Evolutionary conservation across 2,797 vertebrate species (phyloP).

Genomic region (Cossypha caffra): DNA sequence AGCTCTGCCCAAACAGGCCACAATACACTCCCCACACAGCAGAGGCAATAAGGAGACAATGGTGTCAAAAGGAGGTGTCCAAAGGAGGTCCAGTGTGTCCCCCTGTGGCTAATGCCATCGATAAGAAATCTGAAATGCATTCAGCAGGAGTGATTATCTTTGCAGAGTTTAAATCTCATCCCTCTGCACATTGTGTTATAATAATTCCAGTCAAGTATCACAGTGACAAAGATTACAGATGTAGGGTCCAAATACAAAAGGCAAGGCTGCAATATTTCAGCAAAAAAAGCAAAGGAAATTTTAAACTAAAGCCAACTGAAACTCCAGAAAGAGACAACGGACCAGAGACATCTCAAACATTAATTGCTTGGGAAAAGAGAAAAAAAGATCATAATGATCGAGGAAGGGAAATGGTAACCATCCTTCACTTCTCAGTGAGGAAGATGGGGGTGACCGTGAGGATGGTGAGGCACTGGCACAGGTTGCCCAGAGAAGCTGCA

Average conservation of each 20-base stretch:
- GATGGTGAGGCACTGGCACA: background rate
- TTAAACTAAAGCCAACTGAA: background rate
- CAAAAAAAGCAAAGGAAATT: background rate
- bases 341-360: background rate
- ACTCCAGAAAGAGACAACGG: background rate
- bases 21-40: accelerated
- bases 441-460: background rate
- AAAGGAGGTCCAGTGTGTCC: background rate
- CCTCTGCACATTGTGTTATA: background rate
- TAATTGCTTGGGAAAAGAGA: background rate
- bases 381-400: background rate
- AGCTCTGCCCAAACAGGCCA: background rate
- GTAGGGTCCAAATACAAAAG: background rate
- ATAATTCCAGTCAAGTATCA: background rate
- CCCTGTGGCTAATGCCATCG: background rate
- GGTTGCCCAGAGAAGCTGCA: background rate
- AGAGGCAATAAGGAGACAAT: background rate
- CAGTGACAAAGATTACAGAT: background rate
- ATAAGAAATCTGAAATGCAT: background rate
- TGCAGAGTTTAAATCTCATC: background rate
- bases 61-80: background rate
- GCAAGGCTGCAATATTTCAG: background rate
- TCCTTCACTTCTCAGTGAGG: background rate
- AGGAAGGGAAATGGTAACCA: background rate
- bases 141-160: background rate